These are phyloP conservation scores for Drosophila planitibia DNA, from an alignment of 2,888 invertebrate genomes.

Conservation along the genomic window DNA sequence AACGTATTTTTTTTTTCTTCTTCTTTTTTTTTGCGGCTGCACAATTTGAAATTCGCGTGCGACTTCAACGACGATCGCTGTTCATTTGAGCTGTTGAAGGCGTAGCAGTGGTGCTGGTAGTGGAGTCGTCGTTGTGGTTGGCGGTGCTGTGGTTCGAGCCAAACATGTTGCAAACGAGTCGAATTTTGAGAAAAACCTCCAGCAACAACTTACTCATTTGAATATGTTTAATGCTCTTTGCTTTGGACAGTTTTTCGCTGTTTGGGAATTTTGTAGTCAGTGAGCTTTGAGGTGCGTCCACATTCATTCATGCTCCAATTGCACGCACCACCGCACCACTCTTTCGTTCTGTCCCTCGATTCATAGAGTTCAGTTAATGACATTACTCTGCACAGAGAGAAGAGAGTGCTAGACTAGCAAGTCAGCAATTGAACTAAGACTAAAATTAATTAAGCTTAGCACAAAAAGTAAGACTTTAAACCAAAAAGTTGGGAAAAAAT, in stretches of 20 bases:
- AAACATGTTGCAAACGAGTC: conserved; percentile 55
- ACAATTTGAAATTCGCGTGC: conserved; percentile 72
- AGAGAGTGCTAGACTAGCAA: not conserved
- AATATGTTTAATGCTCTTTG: conserved; percentile 2
- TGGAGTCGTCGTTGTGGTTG: conserved; percentile 10
- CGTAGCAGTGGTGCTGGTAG: conserved; percentile 32
- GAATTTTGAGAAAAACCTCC: conserved; percentile 20
- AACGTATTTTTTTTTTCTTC: conserved; percentile 28
- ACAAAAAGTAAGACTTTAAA: not conserved
- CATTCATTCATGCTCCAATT: conserved; percentile 69
- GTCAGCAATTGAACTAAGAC: not conserved
- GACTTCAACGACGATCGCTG: conserved; percentile 69
- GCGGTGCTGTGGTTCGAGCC: conserved; percentile 47
- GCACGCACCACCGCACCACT: conserved; percentile 26
- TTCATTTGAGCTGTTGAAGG: conserved; percentile 62
- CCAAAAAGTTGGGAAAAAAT: accelerated
- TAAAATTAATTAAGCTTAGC: not conserved
- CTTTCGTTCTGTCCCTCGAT: conserved; percentile 34
- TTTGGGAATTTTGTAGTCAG: conserved; percentile 15
- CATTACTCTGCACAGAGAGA: conserved; percentile 26
- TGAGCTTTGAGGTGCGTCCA: conserved; percentile 31
- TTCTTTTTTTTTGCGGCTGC: conserved; percentile 23
- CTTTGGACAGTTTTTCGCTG: conserved; percentile 12
- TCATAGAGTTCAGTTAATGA: conserved; percentile 52
- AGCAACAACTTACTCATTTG: conserved; percentile 12